Conservation (phyloP, 2,797 vertebrate species). For the Lophotriccus pileatus region DNA sequence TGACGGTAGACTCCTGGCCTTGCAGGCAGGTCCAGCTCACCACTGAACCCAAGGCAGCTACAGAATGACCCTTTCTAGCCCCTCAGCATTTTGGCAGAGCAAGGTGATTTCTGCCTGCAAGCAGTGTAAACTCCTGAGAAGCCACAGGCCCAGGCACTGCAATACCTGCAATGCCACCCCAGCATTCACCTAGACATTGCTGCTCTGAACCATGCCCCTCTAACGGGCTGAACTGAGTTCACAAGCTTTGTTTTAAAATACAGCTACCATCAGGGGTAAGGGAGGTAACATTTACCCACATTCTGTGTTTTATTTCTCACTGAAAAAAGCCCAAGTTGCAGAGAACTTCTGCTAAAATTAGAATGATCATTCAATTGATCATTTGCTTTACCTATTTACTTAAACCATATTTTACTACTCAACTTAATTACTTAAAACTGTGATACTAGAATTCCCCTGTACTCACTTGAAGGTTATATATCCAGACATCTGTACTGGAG, state of each 20-base stretch:
- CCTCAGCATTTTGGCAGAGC: neutral
- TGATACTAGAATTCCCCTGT: neutral
- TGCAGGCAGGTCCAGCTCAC: neutral
- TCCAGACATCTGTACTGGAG: neutral
- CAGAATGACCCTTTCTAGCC: accelerated
- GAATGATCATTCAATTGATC: neutral
- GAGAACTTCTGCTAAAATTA: neutral
- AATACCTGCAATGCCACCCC: neutral
- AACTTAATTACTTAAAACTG: neutral
- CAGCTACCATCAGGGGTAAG: neutral
- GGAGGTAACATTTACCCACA: accelerated
- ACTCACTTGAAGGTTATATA: neutral
- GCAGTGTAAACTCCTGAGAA: neutral
- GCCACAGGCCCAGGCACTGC: neutral
- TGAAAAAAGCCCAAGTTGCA: neutral
- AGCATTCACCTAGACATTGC: neutral
- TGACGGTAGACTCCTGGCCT: neutral
- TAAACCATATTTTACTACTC: neutral
- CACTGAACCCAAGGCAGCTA: neutral
- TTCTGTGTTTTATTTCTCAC: neutral
- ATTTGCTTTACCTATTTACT: neutral
- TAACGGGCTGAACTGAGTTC: accelerated
- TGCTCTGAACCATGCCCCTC: neutral
- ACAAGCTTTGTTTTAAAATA: neutral
- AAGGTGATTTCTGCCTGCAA: neutral